phyloP scores from a whole-genome alignment of 1,140 invertebrate species.

The Papilio polyxenes region DNA sequence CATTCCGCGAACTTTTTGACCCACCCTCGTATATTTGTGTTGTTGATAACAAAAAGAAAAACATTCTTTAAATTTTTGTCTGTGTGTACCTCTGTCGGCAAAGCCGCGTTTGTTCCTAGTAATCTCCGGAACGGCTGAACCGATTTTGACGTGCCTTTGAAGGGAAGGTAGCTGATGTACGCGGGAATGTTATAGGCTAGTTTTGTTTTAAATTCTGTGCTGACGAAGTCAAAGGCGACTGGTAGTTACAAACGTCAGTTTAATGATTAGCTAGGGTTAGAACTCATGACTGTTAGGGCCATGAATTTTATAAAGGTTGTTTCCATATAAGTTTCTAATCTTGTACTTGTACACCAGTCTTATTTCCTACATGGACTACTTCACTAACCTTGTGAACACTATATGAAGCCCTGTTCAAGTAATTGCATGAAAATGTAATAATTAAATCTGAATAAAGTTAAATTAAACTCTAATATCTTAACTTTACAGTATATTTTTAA shows the following conservation, averaged over 20 bases:
- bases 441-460: not conserved
- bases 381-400: not conserved
- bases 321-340: not conserved
- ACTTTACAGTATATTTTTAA: not conserved
- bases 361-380: not conserved
- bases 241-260: not conserved
- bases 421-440: not conserved
- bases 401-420: conserved; percentile 8
- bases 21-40: no score
- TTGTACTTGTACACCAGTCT: not conserved
- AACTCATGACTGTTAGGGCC: not conserved
- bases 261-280: not conserved
- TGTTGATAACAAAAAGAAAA: no score
- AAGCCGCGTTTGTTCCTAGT: no score
- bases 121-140: no score
- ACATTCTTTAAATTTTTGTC: no score
- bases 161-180: no score
- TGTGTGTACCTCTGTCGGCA: no score
- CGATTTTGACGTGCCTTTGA: no score
- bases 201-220: no score
- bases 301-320: not conserved
- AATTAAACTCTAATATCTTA: not conserved
- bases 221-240: no score
- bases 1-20: no score
- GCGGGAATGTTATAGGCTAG: no score